phyloP scores from a whole-genome alignment of 2,113 vertebrate genomes.

The Hippotragus niger region DNA sequence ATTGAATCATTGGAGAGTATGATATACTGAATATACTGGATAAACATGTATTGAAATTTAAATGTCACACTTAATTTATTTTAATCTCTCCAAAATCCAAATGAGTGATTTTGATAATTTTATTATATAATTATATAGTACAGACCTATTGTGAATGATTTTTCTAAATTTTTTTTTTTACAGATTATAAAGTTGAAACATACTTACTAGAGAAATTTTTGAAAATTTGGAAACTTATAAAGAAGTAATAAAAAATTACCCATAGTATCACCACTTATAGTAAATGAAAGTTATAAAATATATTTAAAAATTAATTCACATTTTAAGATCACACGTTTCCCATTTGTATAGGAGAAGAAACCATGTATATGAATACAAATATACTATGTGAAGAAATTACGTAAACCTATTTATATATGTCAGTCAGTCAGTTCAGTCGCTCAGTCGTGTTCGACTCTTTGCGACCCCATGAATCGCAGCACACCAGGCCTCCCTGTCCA shows the following conservation, averaged over 20 bases:
- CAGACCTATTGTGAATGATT: background rate
- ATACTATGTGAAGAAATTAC: background rate
- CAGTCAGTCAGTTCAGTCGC: no score
- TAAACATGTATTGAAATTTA: background rate
- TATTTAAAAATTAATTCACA: background rate
- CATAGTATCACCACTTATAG: background rate
- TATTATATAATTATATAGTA: background rate
- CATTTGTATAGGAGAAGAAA: background rate
- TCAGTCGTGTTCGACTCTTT: no score
- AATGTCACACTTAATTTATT: background rate
- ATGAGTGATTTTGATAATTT: background rate
- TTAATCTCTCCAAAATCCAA: background rate
- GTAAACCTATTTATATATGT: background rate
- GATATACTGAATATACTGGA: background rate
- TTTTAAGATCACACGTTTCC: background rate
- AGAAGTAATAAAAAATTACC: background rate
- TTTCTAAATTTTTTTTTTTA: background rate
- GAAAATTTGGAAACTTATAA: conserved; percentile 6
- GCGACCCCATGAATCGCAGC: accelerated
- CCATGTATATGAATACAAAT: background rate
- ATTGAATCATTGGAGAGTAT: background rate
- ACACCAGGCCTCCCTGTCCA: no score
- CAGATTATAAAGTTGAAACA: background rate
- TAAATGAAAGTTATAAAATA: background rate
- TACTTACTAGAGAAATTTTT: background rate